Conservation (phyloP, 2,888 invertebrate genomes). For the Philopedon plagiatum region DNA sequence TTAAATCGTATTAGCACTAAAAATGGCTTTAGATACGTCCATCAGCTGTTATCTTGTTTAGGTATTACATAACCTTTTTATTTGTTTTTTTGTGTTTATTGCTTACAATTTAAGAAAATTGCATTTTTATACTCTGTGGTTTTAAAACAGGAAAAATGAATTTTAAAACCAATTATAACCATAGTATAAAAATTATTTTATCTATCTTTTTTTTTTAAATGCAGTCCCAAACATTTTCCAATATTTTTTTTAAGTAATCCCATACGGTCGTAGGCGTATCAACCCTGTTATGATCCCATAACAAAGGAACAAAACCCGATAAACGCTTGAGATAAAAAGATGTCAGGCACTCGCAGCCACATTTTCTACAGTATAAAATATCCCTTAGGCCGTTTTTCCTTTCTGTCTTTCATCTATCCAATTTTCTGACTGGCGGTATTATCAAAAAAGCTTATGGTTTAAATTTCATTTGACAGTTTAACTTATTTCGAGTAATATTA, state of each 20-base stretch:
- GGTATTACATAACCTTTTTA: no score
- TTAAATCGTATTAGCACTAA: no score
- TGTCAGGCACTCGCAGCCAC: background rate
- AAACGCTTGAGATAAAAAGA: constrained; percentile 9
- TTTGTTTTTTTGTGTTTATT: no score
- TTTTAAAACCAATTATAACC: no score
- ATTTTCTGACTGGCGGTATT: constrained; percentile 9
- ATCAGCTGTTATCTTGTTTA: no score
- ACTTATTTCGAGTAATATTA: background rate
- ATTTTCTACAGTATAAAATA: constrained; percentile 2
- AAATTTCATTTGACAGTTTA: background rate
- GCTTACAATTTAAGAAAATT: no score
- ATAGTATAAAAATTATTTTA: no score
- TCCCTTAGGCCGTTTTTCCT: constrained; percentile 12
- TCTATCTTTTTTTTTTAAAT: no score
- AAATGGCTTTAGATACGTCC: no score
- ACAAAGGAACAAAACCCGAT: background rate
- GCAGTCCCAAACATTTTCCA: no score
- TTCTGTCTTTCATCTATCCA: background rate
- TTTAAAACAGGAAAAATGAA: no score
- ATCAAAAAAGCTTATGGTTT: background rate
- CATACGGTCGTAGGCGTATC: background rate
- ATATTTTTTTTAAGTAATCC: background rate
- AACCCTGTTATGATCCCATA: background rate
- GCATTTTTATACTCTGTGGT: no score